Evolutionary conservation across 2,797 vertebrate genomes (phyloP).

Genomic region (Enteromius paludinosus): DNA sequence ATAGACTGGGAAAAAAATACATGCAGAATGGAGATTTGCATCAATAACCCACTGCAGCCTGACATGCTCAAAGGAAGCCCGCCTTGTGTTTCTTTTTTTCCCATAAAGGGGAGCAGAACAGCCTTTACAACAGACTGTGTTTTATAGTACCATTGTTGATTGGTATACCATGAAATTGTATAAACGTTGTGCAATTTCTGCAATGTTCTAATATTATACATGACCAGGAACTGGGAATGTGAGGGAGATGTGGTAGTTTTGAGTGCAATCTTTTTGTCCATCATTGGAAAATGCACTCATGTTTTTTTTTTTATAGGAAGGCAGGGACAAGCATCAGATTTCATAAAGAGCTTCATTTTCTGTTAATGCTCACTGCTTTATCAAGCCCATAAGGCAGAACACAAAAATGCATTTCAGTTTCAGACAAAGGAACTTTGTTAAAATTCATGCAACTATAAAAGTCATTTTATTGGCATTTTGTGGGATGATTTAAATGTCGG

Average conservation of each 20-base stretch:
- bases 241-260: background rate
- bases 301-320: background rate
- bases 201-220: background rate
- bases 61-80: constrained; percentile 67
- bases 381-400: constrained; percentile 23
- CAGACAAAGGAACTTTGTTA: constrained; percentile 56
- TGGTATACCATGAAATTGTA: background rate
- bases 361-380: constrained; percentile 7
- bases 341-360: constrained; percentile 41
- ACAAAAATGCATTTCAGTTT: constrained; percentile 51
- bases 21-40: constrained; percentile 58
- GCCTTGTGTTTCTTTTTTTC: constrained; percentile 36
- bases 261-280: background rate
- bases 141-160: background rate
- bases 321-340: constrained; percentile 16
- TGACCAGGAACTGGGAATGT: background rate
- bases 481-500: constrained; percentile 5
- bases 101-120: background rate
- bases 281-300: constrained; percentile 30
- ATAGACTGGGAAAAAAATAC: background rate
- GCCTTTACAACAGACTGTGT: background rate
- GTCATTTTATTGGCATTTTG: constrained; percentile 22
- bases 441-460: constrained; percentile 19
- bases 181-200: background rate
- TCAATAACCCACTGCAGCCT: constrained; percentile 59